Evolutionary conservation across 1,140 invertebrate species (phyloP).

Genomic region (Lepidurus packardi): DNA sequence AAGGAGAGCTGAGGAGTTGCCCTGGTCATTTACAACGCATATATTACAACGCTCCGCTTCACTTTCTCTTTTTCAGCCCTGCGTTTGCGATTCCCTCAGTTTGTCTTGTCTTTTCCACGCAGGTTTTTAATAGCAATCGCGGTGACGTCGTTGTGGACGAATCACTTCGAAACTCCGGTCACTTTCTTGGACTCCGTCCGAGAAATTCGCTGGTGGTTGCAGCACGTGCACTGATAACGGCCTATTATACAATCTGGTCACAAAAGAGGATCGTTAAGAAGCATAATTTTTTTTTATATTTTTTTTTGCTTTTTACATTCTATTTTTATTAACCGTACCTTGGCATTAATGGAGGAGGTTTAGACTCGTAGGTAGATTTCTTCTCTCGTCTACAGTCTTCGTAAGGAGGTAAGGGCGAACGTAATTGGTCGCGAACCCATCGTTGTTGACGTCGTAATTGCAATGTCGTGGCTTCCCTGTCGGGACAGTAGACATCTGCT

Average conservation of each 20-base stretch:
- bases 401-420: neutral
- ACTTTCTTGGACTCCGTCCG: neutral
- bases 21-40: neutral
- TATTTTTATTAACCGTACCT: neutral
- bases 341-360: neutral
- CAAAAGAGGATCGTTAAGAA: neutral
- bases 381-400: neutral
- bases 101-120: neutral
- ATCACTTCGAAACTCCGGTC: constrained; percentile 8
- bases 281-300: too few relatives aligned
- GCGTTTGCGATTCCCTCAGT: neutral
- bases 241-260: neutral
- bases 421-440: neutral
- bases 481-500: neutral
- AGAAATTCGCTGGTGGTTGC: neutral
- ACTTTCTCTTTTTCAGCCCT: constrained; percentile 7
- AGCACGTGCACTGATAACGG: neutral
- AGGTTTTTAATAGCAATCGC: neutral
- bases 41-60: neutral
- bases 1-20: neutral
- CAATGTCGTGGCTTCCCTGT: neutral
- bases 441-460: neutral
- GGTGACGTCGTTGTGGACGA: neutral
- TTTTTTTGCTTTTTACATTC: too few relatives aligned
- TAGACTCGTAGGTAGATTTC: neutral